Evolutionary conservation across 2,113 vertebrate genomes (phyloP).

Genomic region (Neolamprologus tretocephalus): DNA sequence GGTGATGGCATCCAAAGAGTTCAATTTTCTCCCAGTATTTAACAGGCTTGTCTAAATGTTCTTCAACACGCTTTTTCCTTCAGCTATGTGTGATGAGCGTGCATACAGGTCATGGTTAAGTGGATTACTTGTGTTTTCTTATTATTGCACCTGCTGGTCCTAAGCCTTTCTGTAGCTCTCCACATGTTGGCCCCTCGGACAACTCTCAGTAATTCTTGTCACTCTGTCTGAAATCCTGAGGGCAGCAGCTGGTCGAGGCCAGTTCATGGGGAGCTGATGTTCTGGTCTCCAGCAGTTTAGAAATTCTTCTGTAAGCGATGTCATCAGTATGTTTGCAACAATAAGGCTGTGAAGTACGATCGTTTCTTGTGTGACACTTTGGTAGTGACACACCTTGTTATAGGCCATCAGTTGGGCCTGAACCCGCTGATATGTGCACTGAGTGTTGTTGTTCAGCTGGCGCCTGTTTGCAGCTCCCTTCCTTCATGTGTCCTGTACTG

Average conservation of each 20-base stretch:
- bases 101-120: too few relatives aligned
- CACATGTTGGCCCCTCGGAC: background rate
- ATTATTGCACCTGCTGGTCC: background rate
- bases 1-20: too few relatives aligned
- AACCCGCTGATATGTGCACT: background rate
- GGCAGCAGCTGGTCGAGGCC: background rate
- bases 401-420: background rate
- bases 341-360: background rate
- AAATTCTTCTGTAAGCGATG: background rate
- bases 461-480: background rate
- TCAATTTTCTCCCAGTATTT: too few relatives aligned
- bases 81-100: too few relatives aligned
- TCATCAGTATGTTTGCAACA: background rate
- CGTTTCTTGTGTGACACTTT: background rate
- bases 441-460: background rate
- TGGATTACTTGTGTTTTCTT: too few relatives aligned
- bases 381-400: background rate
- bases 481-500: background rate
- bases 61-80: too few relatives aligned
- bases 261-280: fast-evolving
- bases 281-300: background rate
- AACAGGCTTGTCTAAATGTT: too few relatives aligned
- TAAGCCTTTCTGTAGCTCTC: background rate
- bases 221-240: too few relatives aligned
- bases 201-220: background rate